Evolutionary conservation across 2,888 invertebrate species (phyloP).

Genomic region (Hirtodrosophila trivittata): DNA sequence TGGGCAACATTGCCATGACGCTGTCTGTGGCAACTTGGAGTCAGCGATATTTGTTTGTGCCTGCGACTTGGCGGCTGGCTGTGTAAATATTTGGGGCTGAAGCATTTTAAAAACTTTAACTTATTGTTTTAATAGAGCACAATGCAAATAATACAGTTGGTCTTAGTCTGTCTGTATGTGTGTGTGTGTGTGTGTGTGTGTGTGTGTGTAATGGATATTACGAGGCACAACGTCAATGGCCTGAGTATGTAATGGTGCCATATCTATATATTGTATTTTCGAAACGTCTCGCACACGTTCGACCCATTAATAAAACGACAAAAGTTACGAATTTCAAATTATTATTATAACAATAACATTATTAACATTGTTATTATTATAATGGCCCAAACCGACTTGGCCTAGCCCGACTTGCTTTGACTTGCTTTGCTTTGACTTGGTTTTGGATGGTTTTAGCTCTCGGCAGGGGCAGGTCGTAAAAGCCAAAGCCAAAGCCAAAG

Average conservation of each 20-base stretch:
- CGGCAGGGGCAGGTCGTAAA: constrained; percentile 53
- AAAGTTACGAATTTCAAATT: constrained; percentile 78
- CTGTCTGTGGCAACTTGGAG: neutral
- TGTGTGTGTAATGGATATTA: constrained; percentile 42
- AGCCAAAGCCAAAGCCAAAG: constrained; percentile 35
- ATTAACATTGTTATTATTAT: constrained; percentile 73
- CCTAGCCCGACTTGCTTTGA: constrained; percentile 9
- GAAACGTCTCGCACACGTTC: constrained; percentile 59
- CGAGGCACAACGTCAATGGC: constrained; percentile 47
- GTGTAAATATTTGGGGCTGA: constrained; percentile 60
- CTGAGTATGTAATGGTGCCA: constrained; percentile 34
- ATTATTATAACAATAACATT: constrained; percentile 79
- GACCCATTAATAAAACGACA: constrained; percentile 79
- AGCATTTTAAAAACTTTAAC: constrained; percentile 53
- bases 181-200: constrained; percentile 9
- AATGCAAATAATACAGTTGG: constrained; percentile 61
- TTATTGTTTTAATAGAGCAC: constrained; percentile 71
- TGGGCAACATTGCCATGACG: too few species aligned
- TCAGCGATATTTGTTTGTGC: constrained; percentile 23
- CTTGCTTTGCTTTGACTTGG: constrained; percentile 25
- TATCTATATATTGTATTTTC: constrained; percentile 14
- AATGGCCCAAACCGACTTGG: constrained; percentile 34
- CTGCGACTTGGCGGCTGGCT: constrained; percentile 43
- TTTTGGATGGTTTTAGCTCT: constrained; percentile 17
- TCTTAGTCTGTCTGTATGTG: constrained; percentile 22